A percentile compares a stretch with the other conserved stretches of the same genome.
Conservation (phyloP, 2,113 vertebrate genomes). For the Coptodon rendalli region DNA sequence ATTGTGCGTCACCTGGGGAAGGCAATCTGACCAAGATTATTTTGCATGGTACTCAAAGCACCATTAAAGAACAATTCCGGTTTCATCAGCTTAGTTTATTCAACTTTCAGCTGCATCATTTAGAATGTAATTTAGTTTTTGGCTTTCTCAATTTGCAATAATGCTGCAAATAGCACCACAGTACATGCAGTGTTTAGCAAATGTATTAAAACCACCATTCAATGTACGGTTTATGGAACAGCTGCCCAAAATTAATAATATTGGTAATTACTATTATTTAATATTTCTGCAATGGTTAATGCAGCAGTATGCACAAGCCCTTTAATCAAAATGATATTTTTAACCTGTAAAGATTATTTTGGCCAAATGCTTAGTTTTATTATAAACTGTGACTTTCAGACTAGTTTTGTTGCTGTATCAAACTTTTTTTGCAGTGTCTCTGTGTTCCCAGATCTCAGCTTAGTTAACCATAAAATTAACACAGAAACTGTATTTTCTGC, state of each 20-base stretch:
- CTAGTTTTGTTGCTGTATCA: neutral
- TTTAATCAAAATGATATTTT: neutral
- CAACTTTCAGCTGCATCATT: neutral
- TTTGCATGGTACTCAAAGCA: neutral
- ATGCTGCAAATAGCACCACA: neutral
- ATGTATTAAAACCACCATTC: neutral
- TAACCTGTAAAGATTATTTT: neutral
- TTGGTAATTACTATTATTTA: neutral
- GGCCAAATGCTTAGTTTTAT: neutral
- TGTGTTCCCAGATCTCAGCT: neutral
- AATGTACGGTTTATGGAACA: neutral
- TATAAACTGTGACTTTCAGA: neutral
- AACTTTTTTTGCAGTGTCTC: neutral
- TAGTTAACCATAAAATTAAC: neutral
- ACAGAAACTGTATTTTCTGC: neutral
- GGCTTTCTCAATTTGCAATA: neutral
- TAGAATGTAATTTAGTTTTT: neutral
- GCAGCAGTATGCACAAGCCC: neutral
- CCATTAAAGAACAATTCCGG: neutral
- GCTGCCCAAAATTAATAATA: neutral
- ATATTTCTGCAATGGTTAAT: neutral
- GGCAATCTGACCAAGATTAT: neutral
- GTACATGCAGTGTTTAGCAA: neutral
- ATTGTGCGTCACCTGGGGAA: neutral
- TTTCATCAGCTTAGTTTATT: neutral